Conservation (phyloP, 2,113 vertebrate genomes). For the Noctilio leporinus region DNA sequence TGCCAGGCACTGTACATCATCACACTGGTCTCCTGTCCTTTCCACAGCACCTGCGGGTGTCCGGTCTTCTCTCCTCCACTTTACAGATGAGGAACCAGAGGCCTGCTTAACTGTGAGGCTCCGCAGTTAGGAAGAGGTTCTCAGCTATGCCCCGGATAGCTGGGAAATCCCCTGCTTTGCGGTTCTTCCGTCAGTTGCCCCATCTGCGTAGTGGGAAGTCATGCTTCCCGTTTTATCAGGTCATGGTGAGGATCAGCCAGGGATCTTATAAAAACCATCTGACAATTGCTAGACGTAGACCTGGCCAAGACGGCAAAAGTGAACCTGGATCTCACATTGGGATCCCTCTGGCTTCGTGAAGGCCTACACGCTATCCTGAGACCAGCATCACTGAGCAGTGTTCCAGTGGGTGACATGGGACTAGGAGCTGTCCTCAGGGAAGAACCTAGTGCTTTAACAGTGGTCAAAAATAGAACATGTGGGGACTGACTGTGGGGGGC, state of each 20-base stretch:
- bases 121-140: fast-evolving
- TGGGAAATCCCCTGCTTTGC: background rate
- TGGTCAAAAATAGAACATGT: constrained; percentile 46
- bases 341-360: background rate
- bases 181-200: background rate
- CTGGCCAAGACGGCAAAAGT: background rate
- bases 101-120: background rate
- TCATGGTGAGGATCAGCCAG: background rate
- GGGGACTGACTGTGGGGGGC: too few species aligned
- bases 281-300: background rate
- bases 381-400: background rate
- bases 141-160: fast-evolving
- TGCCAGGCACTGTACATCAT: background rate
- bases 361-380: background rate
- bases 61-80: background rate
- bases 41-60: background rate
- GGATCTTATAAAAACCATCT: background rate
- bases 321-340: background rate
- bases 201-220: background rate
- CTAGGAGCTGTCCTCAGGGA: background rate
- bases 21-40: background rate
- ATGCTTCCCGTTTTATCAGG: background rate
- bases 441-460: background rate
- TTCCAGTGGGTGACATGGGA: background rate
- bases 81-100: background rate